These are phyloP conservation scores for Bombycilla garrulus DNA, from an alignment of 2,113 vertebrate species.

Conservation along the genomic window DNA sequence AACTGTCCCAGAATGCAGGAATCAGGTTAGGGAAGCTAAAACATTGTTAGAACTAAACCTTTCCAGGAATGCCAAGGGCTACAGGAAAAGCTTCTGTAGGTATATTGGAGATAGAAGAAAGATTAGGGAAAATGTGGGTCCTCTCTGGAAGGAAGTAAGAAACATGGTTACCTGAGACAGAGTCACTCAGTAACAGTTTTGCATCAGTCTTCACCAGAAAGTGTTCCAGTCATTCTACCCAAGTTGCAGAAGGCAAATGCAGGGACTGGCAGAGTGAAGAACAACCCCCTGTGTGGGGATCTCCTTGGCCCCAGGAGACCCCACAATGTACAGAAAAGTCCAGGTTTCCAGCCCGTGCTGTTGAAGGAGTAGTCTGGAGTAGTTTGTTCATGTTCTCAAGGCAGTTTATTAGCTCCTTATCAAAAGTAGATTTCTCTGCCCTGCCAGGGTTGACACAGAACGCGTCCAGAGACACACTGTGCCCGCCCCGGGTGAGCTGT, in stretches of 20 bases:
- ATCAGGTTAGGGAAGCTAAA: not conserved
- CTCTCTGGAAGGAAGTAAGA: not conserved
- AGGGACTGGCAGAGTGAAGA: not conserved
- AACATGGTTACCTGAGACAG: not conserved
- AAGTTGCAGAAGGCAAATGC: not conserved
- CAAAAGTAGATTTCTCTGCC: too few relatives aligned
- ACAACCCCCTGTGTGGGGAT: too few relatives aligned
- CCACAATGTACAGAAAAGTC: too few relatives aligned
- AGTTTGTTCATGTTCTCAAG: too few relatives aligned
- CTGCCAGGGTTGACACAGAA: too few relatives aligned
- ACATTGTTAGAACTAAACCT: not conserved
- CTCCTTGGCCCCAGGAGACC: too few relatives aligned
- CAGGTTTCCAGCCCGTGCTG: too few relatives aligned
- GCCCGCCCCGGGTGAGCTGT: too few relatives aligned
- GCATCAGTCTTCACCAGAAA: not conserved
- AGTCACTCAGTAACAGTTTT: not conserved
- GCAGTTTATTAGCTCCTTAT: too few relatives aligned
- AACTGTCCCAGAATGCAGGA: not conserved
- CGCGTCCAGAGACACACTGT: too few relatives aligned
- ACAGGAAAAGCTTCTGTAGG: not conserved
- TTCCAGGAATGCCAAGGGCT: fast-evolving
- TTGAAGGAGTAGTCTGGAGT: too few relatives aligned
- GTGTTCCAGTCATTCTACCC: not conserved
- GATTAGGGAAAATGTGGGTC: not conserved
- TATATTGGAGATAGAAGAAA: not conserved